Conservation (phyloP, 2,113 vertebrate species). For the Cyphomyrus plagiostoma region DNA sequence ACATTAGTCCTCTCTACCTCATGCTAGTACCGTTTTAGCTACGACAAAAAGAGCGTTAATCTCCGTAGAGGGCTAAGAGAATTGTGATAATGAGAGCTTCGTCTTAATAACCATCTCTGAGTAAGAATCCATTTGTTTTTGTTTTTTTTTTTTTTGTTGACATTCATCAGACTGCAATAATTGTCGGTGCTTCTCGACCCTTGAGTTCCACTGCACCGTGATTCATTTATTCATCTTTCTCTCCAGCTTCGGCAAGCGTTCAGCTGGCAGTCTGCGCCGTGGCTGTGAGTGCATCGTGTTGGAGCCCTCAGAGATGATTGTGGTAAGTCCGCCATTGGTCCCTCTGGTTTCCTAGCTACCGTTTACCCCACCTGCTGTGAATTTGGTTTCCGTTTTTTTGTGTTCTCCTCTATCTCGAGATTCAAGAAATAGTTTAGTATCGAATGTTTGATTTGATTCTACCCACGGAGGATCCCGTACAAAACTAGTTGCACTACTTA, state of each 20-base stretch:
- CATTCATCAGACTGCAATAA: neutral
- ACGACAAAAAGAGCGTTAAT: neutral
- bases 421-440: neutral
- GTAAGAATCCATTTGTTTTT: neutral
- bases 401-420: neutral
- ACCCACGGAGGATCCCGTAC: neutral
- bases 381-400: neutral
- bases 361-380: neutral
- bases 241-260: conserved; percentile 72
- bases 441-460: neutral
- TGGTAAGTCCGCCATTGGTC: conserved; percentile 52
- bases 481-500: neutral
- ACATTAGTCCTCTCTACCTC: neutral
- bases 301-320: conserved; percentile 81
- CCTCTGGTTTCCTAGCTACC: neutral
- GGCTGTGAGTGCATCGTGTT: conserved; percentile 80
- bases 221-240: neutral
- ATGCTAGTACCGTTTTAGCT: neutral
- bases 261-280: conserved; percentile 74
- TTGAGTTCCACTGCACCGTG: neutral
- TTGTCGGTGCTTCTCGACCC: neutral
- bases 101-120: neutral
- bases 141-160: neutral
- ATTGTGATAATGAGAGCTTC: neutral
- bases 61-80: neutral